Percentiles rank a stretch among this genome's conserved stretches.
These are phyloP conservation scores for Numida meleagris DNA, from an alignment of 2,113 vertebrate genomes.

Conservation along the genomic window DNA sequence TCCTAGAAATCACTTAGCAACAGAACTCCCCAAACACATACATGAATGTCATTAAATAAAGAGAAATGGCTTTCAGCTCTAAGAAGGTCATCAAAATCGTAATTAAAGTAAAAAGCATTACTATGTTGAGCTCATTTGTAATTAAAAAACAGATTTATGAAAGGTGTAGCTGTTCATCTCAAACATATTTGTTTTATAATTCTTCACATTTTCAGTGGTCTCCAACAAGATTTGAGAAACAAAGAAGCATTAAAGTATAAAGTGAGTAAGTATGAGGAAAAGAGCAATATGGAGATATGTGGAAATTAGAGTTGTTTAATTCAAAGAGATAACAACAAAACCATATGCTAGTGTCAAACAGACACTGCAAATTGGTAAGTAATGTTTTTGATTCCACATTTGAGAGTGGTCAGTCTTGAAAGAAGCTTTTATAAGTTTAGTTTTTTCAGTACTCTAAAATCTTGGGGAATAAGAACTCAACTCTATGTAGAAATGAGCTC, in stretches of 20 bases:
- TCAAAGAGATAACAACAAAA: neutral
- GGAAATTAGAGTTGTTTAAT: neutral
- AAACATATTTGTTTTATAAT: constrained; percentile 35
- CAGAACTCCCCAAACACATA: constrained; percentile 48
- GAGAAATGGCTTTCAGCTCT: constrained; percentile 44
- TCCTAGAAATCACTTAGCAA: constrained; percentile 65
- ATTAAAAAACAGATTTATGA: constrained; percentile 58
- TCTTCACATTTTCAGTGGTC: constrained; percentile 4
- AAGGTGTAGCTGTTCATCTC: constrained; percentile 41
- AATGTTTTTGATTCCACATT: neutral
- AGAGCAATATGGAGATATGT: neutral
- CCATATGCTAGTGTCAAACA: neutral
- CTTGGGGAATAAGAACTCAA: neutral
- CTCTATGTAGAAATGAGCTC: neutral
- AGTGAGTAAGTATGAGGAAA: constrained; percentile 7
- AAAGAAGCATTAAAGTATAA: neutral
- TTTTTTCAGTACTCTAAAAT: neutral
- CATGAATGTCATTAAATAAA: constrained; percentile 44
- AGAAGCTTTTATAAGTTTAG: neutral
- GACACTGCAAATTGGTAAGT: neutral
- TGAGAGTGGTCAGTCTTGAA: neutral
- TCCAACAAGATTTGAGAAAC: constrained; percentile 5
- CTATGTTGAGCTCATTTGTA: constrained; percentile 24
- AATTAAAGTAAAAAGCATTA: constrained; percentile 66
- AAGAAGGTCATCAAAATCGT: constrained; percentile 53